Conservation (phyloP, 92 coral and sea anemone species). For the Desmophyllum pertusum region DNA sequence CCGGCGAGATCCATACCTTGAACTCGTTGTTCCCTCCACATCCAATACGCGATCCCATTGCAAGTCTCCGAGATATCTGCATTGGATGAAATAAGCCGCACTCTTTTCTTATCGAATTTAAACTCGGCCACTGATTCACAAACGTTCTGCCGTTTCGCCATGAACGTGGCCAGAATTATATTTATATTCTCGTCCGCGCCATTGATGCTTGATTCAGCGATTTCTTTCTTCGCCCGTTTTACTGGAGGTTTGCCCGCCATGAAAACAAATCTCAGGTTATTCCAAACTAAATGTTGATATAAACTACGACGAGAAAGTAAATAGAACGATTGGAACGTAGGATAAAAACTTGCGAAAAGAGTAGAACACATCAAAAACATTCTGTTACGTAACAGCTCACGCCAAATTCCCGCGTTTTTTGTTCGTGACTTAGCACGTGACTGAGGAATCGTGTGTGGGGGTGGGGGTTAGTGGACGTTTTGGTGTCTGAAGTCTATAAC, state of each 20-base stretch:
- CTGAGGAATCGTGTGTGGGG: not conserved
- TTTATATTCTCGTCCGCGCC: constrained; percentile 1
- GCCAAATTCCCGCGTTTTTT: constrained; percentile 8
- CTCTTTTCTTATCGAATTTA: constrained; percentile 78
- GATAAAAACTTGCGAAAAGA: not conserved
- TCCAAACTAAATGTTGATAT: not conserved
- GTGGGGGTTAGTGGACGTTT: too few relatives aligned
- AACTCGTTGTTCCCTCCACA: constrained; percentile 84
- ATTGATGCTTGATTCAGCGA: not conserved
- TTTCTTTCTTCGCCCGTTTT: constrained; percentile 37
- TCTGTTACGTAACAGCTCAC: not conserved
- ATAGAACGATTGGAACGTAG: not conserved
- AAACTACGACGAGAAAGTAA: not conserved
- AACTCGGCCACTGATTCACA: constrained; percentile 61
- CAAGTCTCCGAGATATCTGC: constrained; percentile 44
- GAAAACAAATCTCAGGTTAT: not conserved
- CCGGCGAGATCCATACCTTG: too few relatives aligned
- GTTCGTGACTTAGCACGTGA: not conserved
- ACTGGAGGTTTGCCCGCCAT: constrained; percentile 58
- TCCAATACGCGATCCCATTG: constrained; percentile 78
- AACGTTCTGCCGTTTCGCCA: constrained; percentile 48
- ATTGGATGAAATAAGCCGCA: constrained; percentile 58
- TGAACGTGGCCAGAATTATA: constrained; percentile 36
- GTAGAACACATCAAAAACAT: not conserved
- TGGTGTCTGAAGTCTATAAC: too few relatives aligned